Evolutionary conservation across 23 tunicate genomes (phyloP).

Genomic region (Botrylloides violaceus): DNA sequence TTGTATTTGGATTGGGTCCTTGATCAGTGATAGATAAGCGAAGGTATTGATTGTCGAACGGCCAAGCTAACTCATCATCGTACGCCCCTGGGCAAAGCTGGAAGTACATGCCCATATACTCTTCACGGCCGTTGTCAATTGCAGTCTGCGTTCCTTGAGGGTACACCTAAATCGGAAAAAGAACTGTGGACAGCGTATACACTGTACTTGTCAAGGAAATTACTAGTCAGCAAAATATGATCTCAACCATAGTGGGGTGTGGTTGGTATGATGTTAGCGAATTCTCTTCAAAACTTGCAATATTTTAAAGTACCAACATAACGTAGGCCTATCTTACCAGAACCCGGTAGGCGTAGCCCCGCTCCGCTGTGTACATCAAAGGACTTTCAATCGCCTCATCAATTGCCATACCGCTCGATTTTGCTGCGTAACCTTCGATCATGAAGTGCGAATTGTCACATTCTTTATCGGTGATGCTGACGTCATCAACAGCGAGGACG

Average conservation of each 20-base stretch:
- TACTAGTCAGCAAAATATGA: no score
- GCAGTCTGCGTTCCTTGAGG: constrained; percentile 62
- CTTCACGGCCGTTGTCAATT: constrained; percentile 18
- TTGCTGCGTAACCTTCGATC: constrained; percentile 27
- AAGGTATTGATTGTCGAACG: constrained; percentile 51
- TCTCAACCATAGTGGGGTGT: no score
- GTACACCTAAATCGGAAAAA: constrained; percentile 42
- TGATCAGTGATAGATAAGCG: constrained; percentile 59
- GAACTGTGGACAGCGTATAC: neutral
- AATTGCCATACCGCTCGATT: constrained; percentile 14
- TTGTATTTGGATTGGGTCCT: constrained; percentile 49
- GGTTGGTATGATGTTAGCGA: no score
- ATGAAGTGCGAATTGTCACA: constrained; percentile 66
- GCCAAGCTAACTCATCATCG: constrained; percentile 72
- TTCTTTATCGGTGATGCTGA: constrained; percentile 65
- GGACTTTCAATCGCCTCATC: constrained; percentile 52
- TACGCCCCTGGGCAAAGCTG: constrained; percentile 49
- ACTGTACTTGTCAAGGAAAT: no score
- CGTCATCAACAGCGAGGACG: constrained; percentile 74
- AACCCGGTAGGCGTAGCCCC: constrained; percentile 71
- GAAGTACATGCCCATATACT: constrained; percentile 57
- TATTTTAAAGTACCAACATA: no score
- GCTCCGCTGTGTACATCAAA: constrained; percentile 42
- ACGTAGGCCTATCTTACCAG: constrained; percentile 46
- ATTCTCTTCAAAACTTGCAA: no score